Base-by-base conservation (phyloP, 2,113 vertebrate genomes). In the Leptodactylus fuscus region DNA sequence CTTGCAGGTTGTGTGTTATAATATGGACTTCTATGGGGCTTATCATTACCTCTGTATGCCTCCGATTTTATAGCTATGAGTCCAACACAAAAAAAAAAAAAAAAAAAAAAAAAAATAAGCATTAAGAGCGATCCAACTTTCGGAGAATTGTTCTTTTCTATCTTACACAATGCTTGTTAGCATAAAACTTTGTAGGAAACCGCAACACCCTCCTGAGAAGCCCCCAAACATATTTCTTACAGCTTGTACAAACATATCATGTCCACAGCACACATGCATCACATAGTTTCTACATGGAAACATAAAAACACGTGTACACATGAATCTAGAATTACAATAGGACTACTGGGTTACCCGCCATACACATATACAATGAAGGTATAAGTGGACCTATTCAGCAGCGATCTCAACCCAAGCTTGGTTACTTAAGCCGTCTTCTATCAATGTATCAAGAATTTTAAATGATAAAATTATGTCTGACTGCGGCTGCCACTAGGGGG, bases 381-480 rank as follows among this genome's bases (percentile, higher is more conserved):
- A 71, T 44, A 73, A 73, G 36, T 46, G 27, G 60, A 65, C 71
- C 77, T 86, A 81, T 86, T 86, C 84, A 86, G 36, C 67, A 86
- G 83, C 73, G 65, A 83, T 41, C 48, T 36, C 34, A n/a, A 16
- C 13, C 13, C 24, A 41, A 71, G 41, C 62, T n/a, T 34, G 18
- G 32, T 16, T 18, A 29, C 15, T 29, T 32, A n/a, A n/a, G n/a
- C n/a, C n/a, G n/a, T n/a, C n/a, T n/a, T n/a, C n/a, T n/a, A n/a
- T n/a, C n/a, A n/a, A n/a, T n/a, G n/a, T n/a, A n/a, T n/a, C n/a
- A n/a, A n/a, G n/a, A n/a, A n/a, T n/a, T n/a, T 51, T 5, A 51
- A 51, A 51, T 16, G 2, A 51, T 51, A 51, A 16, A 3, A 3
- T 18, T 51, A 13, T 51, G 16, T 1, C 48, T 51, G 15, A 13